Evolutionary conservation across 2,888 invertebrate species (phyloP).

Genomic region (Dasypolia templi): DNA sequence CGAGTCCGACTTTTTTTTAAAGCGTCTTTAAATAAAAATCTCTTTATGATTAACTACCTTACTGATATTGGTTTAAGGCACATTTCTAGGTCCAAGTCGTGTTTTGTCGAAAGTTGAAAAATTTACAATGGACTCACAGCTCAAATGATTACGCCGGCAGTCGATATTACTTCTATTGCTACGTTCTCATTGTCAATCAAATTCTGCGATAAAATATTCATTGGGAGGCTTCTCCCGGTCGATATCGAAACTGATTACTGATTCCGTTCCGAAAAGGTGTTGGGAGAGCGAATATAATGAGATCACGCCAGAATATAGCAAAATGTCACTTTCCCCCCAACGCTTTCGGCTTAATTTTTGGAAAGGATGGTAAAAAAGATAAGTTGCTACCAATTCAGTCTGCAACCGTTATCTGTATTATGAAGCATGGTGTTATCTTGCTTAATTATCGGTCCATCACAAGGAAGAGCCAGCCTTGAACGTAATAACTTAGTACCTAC

Average conservation of each 20-base stretch:
- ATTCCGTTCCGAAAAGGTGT: constrained; percentile 44
- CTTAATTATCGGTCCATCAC: constrained; percentile 1
- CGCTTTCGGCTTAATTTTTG: not conserved
- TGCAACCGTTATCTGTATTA: constrained; percentile 9
- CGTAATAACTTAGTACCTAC: not conserved
- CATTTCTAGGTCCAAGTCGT: not conserved
- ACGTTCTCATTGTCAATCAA: constrained; percentile 50
- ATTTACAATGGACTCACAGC: constrained; percentile 13
- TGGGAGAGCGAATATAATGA: constrained; percentile 46
- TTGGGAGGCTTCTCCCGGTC: constrained; percentile 34
- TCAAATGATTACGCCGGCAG: constrained; percentile 11
- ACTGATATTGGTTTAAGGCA: constrained; percentile 29
- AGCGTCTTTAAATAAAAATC: too few relatives aligned
- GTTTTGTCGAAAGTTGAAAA: constrained; percentile 20
- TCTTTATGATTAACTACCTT: constrained; percentile 10
- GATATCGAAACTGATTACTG: constrained; percentile 55
- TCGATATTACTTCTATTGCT: constrained; percentile 39
- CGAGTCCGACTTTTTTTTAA: too few relatives aligned
- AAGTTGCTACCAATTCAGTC: not conserved
- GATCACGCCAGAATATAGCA: constrained; percentile 17
- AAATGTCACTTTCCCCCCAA: constrained; percentile 13
- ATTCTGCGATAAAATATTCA: constrained; percentile 50
- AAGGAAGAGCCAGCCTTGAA: not conserved
- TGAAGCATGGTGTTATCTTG: not conserved
- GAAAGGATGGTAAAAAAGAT: not conserved